A percentile compares a stretch with the other conserved stretches of the same genome.
phyloP scores from a whole-genome alignment of 2,888 invertebrate species.

The Chironomus tentans region DNA sequence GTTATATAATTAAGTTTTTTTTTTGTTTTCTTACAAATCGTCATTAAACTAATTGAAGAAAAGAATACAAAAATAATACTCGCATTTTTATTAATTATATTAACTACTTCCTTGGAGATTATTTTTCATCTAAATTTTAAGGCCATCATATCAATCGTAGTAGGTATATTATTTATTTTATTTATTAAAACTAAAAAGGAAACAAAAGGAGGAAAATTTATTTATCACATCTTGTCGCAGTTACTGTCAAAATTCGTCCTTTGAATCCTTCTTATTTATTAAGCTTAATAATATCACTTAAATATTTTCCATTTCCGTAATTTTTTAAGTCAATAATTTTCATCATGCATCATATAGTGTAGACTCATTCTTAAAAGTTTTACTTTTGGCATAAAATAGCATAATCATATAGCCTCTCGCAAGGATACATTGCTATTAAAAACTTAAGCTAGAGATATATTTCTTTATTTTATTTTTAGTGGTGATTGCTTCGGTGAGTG shows the following conservation, averaged over 20 bases:
- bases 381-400: background rate
- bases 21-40: background rate
- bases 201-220: background rate
- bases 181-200: background rate
- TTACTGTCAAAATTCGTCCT: background rate
- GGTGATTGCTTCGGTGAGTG: background rate
- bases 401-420: background rate
- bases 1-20: background rate
- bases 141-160: background rate
- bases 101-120: background rate
- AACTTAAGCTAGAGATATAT: background rate
- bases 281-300: background rate
- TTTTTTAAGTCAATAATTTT: background rate
- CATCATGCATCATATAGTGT: background rate
- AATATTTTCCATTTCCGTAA: background rate
- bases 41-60: background rate
- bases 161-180: too few species aligned
- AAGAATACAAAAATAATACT: conserved; percentile 24
- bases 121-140: background rate
- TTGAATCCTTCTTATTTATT: background rate
- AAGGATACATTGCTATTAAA: background rate
- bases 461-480: background rate
- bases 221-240: background rate
- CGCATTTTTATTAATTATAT: background rate
- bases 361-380: background rate